Conservation (phyloP, 2,888 invertebrate genomes). For the Tineola bisselliella region DNA sequence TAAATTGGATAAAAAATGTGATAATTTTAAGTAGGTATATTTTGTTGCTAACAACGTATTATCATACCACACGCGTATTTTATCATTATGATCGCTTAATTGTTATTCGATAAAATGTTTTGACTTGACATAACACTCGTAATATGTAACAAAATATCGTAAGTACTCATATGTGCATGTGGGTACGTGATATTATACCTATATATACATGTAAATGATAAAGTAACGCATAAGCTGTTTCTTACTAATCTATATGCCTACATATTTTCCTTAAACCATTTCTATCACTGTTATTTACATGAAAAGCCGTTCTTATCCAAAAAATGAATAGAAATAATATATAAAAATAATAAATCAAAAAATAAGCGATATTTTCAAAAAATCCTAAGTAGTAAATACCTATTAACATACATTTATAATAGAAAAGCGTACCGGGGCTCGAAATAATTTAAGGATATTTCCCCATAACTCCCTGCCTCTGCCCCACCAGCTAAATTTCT, state of each 20-base stretch:
- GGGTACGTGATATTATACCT: too few species aligned
- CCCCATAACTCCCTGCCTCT: constrained; percentile 2
- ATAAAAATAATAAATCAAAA: too few species aligned
- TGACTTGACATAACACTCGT: neutral
- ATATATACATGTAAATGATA: neutral
- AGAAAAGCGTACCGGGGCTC: neutral
- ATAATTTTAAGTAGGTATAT: neutral
- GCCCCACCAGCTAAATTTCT: constrained; percentile 2
- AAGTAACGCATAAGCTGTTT: too few species aligned
- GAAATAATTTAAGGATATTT: neutral
- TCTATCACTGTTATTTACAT: too few species aligned
- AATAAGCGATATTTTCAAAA: neutral
- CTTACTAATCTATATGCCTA: too few species aligned
- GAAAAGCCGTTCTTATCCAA: too few species aligned
- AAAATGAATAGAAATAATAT: too few species aligned
- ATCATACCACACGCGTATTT: constrained; percentile 1
- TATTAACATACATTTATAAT: neutral
- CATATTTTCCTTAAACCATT: too few species aligned
- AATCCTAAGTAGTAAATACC: too few species aligned
- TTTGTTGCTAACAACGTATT: neutral
- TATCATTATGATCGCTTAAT: neutral
- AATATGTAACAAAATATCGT: neutral
- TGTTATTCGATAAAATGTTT: neutral
- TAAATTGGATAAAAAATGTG: neutral
- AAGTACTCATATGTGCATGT: neutral